Conservation (phyloP, 1,140 invertebrate species). For the Spodoptera litura region DNA sequence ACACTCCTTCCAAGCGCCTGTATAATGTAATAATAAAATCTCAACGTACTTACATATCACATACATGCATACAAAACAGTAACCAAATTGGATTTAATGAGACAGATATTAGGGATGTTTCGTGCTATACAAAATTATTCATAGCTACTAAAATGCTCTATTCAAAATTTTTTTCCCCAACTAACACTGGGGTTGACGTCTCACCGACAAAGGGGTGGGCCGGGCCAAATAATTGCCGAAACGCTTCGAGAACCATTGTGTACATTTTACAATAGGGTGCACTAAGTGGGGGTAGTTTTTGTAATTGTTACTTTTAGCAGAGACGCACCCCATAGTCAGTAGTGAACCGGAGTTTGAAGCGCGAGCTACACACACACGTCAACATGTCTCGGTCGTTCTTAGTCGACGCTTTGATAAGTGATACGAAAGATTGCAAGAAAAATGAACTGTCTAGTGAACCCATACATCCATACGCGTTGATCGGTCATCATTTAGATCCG, state of each 20-base stretch:
- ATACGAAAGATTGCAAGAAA: slow-evolving; percentile 84
- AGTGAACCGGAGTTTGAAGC: slow-evolving; percentile 59
- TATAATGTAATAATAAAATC: slow-evolving; percentile 52
- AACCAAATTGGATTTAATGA: slow-evolving; percentile 84
- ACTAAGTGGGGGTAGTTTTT: slow-evolving; percentile 84
- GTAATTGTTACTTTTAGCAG: slow-evolving; percentile 81
- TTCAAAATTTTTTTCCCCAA: slow-evolving; percentile 76
- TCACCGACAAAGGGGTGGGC: slow-evolving; percentile 84
- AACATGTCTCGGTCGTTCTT: slow-evolving; percentile 92
- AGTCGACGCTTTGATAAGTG: slow-evolving; percentile 91
- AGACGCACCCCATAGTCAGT: slow-evolving; percentile 73
- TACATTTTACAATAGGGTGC: slow-evolving; percentile 81
- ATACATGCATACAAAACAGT: slow-evolving; percentile 65
- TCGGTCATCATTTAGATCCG: slow-evolving; percentile 72
- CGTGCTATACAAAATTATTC: slow-evolving; percentile 84
- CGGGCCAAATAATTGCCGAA: slow-evolving; percentile 85
- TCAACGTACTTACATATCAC: slow-evolving; percentile 4
- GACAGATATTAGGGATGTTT: slow-evolving; percentile 82
- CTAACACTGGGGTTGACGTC: slow-evolving; percentile 76
- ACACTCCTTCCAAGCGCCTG: slow-evolving; percentile 32
- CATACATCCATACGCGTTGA: slow-evolving; percentile 71
- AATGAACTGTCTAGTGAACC: slow-evolving; percentile 73
- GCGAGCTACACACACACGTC: slow-evolving; percentile 53
- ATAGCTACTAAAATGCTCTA: slow-evolving; percentile 83
- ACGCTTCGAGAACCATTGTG: slow-evolving; percentile 83